Evolutionary conservation across 2,888 invertebrate species (phyloP).

Genomic region (Magallana nippona): DNA sequence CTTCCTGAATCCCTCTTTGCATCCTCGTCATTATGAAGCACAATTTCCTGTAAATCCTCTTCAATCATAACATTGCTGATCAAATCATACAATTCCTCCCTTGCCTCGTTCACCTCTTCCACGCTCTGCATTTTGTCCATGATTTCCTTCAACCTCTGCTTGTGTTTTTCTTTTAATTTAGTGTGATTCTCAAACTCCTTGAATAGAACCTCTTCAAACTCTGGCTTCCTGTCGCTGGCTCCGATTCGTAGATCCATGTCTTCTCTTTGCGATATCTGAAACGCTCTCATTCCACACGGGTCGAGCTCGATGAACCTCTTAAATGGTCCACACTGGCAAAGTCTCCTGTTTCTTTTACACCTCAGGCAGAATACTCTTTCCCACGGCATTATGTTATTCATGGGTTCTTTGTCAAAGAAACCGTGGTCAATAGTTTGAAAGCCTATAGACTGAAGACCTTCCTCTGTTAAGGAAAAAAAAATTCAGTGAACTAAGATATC

Average conservation of each 20-base stretch:
- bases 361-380: neutral
- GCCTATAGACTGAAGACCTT: neutral
- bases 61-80: neutral
- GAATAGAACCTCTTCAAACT: neutral
- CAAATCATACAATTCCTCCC: constrained; percentile 6
- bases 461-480: neutral
- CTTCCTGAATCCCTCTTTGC: no score
- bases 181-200: neutral
- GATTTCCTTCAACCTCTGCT: neutral
- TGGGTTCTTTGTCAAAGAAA: constrained; percentile 1
- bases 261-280: neutral
- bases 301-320: constrained; percentile 35
- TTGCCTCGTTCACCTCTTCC: neutral
- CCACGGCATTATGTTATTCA: constrained; percentile 25
- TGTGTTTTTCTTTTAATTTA: constrained; percentile 23
- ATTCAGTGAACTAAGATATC: no score
- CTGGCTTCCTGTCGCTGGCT: neutral
- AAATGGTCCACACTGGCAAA: neutral
- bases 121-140: neutral
- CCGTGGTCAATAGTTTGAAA: neutral
- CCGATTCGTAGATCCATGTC: neutral
- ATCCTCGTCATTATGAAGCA: neutral
- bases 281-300: constrained; percentile 8
- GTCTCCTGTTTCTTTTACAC: constrained; percentile 23
- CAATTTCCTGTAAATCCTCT: neutral